Percentiles rank a stretch among this genome's conserved stretches.
Conservation (phyloP, 2,797 vertebrate species). For the Vultur gryphus region DNA sequence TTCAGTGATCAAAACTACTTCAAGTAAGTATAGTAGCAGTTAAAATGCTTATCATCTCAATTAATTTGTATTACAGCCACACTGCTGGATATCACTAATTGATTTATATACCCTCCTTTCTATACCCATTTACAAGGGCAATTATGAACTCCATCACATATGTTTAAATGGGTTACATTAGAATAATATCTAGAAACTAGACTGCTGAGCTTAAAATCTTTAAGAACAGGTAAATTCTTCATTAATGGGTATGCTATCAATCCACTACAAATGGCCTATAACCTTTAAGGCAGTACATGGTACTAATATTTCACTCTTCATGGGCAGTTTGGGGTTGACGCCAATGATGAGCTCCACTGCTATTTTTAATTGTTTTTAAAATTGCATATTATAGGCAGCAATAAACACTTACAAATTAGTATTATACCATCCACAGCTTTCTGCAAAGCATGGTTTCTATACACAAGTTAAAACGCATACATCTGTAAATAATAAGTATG, state of each 20-base stretch:
- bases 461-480: constrained; percentile 68
- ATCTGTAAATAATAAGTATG: constrained; percentile 79
- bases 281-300: neutral
- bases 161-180: constrained; percentile 45
- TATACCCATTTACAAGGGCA: constrained; percentile 55
- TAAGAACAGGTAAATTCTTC: constrained; percentile 42
- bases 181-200: constrained; percentile 31
- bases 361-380: constrained; percentile 60
- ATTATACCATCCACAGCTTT: constrained; percentile 56
- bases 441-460: constrained; percentile 66
- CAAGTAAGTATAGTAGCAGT: constrained; percentile 38
- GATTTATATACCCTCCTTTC: constrained; percentile 63
- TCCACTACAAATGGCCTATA: neutral
- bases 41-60: constrained; percentile 59
- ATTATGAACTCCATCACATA: constrained; percentile 55
- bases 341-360: neutral
- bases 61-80: constrained; percentile 64
- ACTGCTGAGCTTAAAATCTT: constrained; percentile 41
- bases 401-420: constrained; percentile 56
- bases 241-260: constrained; percentile 12
- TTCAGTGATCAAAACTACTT: constrained; percentile 41
- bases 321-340: constrained; percentile 18
- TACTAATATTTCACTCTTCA: constrained; percentile 14
- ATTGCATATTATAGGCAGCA: constrained; percentile 61
- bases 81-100: constrained; percentile 53